Base-by-base conservation (phyloP, 2,797 vertebrate species). In the Jordanella pulchra region DNA sequence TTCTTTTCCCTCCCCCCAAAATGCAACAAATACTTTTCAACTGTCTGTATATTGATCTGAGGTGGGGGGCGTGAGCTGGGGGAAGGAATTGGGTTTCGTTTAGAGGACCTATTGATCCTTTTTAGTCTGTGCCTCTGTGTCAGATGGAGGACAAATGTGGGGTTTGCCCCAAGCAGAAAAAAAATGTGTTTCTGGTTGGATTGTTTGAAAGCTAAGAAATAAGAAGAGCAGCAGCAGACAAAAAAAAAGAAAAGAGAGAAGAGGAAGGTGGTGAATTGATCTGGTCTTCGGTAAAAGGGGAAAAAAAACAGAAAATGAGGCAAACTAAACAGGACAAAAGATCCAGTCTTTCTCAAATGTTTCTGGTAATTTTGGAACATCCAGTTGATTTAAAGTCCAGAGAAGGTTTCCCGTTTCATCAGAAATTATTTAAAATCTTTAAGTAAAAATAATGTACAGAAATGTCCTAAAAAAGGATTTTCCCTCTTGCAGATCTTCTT, bases 21-120 rank as follows among this genome's bases (percentile, higher is more conserved):
- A 64, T 25, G 45, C 61, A 83, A 67, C 79, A 86, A 75, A 74
- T 74, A 56, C 79, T 80, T 69, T 68, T 60, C 73, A 76, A 77
- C 84, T 63, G 77, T 73, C 79, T 81, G 71, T 6, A 65, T 81
- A 90, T 89, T 72, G 87, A 90, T 87, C 83, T 4, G 69, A 69
- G 84, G 76, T 75, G 54, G 75, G 82, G 84, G 84, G 71, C 55
- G 81, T 53, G 54, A 68, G 60, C 11, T 25, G 18, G 66, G 55
- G 58, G 80, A 28, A 63, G 78, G 82, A 84, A 86, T 84, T 78
- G 77, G 79, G 86, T 90, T 90, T 88, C 77, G 32, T 90, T 89
- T 88, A 79, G 78, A 87, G 74, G 71, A 74, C 79, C 66, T 84
- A 91, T 89, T n/a, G 78, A 91, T 87, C 75, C 42, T 50, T 77